Evolutionary conservation across 2,888 invertebrate genomes (phyloP).

Genomic region (Reticulitermes lucifugus): DNA sequence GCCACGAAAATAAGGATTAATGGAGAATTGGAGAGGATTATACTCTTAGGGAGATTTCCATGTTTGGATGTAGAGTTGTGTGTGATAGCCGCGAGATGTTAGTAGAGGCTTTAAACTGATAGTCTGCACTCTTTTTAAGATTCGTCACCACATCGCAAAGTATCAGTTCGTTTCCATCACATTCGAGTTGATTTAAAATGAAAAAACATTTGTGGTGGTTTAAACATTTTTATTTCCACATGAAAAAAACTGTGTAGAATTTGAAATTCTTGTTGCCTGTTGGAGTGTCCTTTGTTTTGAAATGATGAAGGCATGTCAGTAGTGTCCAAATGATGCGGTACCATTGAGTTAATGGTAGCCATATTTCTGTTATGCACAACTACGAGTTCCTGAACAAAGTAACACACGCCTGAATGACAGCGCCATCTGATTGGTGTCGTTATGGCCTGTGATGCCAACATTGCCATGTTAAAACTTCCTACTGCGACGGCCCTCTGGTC

Average conservation of each 20-base stretch:
- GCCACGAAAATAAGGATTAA: constrained; percentile 11
- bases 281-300: constrained; percentile 47
- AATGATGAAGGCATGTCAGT: neutral
- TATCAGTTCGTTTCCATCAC: neutral
- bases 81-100: constrained; percentile 27
- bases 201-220: neutral
- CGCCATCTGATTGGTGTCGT: neutral
- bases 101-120: neutral
- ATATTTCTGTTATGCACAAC: constrained; percentile 30
- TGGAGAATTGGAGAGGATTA: neutral
- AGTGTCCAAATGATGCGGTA: neutral
- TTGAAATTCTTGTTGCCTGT: constrained; percentile 46
- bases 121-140: neutral
- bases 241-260: neutral
- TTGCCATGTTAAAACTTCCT: constrained; percentile 23
- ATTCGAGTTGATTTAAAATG: neutral
- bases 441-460: constrained; percentile 26
- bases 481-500: neutral
- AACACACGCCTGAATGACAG: constrained; percentile 12
- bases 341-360: constrained; percentile 1
- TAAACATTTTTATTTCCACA: neutral
- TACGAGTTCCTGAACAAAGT: constrained; percentile 40
- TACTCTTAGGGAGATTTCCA: neutral
- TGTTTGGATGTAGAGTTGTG: constrained; percentile 29
- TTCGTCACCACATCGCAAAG: neutral